Evolutionary conservation across 2,113 vertebrate species (phyloP), one percentile per base, ranked within the genome.

Genomic region (Falcunculus frontatus): DNA sequence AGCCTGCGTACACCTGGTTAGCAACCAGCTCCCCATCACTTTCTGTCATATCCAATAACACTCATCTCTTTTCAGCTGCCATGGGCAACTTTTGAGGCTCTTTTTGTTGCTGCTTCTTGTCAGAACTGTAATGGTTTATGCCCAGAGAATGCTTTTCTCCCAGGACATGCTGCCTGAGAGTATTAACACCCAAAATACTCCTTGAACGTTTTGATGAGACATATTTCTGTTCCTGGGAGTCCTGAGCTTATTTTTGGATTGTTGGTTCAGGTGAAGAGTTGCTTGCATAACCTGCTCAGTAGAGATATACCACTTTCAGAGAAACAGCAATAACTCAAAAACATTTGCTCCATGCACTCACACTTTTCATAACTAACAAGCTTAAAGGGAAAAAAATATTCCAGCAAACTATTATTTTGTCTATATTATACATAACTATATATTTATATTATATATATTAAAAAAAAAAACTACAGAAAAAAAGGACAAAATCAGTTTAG

Each of bases 71-170:
- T 86, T 76, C 76, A 89, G 47, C 76, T 95, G 90, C 92, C 76
- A 49, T 13, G 22, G 87, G 84, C 84, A 93, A 68, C 90, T 77
- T 95, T 39, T 80, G 80, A 91, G 94, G 76, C 63, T 83, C 80
- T 84, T 93, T 94, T 83, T 68, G 76, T 94, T 10, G 0, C 63
- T 93, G 87, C 53, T 77, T 84, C 80, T 80, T 91, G 68, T 89
- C 80, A 84, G 63, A 86, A 86, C 23, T 19, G 13, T 73, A 94
- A 94, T 63, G 30, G 74, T 72, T 95, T 89, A 50, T 89, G 65
- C 47, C 60, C 33, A 87, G 60, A 60, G 81, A 89, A 74, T 49
- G 11, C 19, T 89, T 75, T 96, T 86, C 62, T 91, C 56, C 56
- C 64, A 89, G 69, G 81, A 84, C 33, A 49, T 59, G 35, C 47